Evolutionary conservation across 2,888 invertebrate species (phyloP), one percentile per base, ranked within the genome.

Genomic region (Drosophila picticornis): DNA sequence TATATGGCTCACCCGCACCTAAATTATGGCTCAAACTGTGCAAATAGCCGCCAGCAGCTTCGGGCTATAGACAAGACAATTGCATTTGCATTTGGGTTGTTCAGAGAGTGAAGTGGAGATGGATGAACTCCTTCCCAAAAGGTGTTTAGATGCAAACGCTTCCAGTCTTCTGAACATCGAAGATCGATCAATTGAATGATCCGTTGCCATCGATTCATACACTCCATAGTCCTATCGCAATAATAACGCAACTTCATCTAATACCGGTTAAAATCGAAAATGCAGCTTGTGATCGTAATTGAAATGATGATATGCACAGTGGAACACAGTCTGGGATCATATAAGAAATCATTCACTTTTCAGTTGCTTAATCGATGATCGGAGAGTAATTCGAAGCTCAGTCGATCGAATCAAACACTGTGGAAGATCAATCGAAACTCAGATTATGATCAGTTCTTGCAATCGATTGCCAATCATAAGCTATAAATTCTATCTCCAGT

Each of bases 81-180:
- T 77, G 67, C 71, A 50, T 25, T 64, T 36, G 48, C 40, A 36
- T 55, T 34, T 55, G 10, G n/a, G 40, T 29, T 11, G 19, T 10
- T 25, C 19, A 25, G 27, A 11, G 27, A 34, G 34, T 16, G 34
- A 22, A 19, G 22, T 16, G 34, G 34, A 9, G 56, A n/a, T 13
- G 27, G 13, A 25, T 46, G 46, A 22, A 22, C 68, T 57, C 69
- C 58, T 89, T 91, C 91, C 85, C 76, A 86, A 91, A 91, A 91
- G 91, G 91, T 91, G 92, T 91, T 84, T 87, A 87, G 83, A 77
- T 77, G 62, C 74, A 85, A 91, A 91, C 92, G 90, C 91, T 91
- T 92, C 90, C 92, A 91, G 91, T 92, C 63, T 91, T 88, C 73
- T 73, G 29, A 4, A 22, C 32, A 58, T 36, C 31, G 27, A 32